Conservation (phyloP, 2,797 vertebrate species). For the Neopelma chrysocephalum region DNA sequence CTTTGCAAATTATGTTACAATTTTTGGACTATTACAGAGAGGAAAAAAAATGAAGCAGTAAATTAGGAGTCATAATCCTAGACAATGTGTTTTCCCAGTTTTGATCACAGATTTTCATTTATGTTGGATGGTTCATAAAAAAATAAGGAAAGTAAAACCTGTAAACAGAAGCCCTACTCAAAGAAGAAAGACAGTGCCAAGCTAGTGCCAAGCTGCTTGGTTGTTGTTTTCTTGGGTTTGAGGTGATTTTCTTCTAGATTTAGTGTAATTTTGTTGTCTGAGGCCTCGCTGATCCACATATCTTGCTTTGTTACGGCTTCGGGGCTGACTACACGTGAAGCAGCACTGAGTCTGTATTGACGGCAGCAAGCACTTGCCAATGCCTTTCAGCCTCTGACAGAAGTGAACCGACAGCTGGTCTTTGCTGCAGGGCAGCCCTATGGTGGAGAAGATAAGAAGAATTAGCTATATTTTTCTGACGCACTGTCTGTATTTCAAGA, state of each 20-base stretch:
- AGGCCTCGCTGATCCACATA: neutral
- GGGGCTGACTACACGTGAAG: slow-evolving; percentile 60
- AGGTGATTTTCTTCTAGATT: slow-evolving; percentile 27
- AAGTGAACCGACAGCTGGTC: slow-evolving; percentile 77
- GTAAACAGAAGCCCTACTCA: neutral
- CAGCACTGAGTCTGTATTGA: slow-evolving; percentile 76
- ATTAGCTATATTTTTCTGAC: neutral
- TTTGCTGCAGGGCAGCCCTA: slow-evolving; percentile 72
- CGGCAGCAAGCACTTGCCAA: slow-evolving; percentile 72
- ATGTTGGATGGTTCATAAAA: neutral
- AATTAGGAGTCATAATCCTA: neutral
- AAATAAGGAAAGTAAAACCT: neutral
- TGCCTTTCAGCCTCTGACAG: slow-evolving; percentile 76
- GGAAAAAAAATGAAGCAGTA: neutral
- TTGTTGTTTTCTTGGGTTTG: neutral
- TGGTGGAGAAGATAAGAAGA: slow-evolving; percentile 5
- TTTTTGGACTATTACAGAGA: neutral
- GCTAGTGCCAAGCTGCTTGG: neutral
- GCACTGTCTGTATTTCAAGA: neutral
- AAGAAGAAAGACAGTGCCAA: neutral
- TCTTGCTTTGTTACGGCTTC: neutral
- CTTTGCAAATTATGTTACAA: neutral
- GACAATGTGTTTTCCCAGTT: neutral
- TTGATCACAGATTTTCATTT: neutral
- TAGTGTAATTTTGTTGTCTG: neutral